Evolutionary conservation across 2,113 vertebrate genomes (phyloP), one percentile per base, ranked within the genome.

Genomic region (Cepphus grylle): DNA sequence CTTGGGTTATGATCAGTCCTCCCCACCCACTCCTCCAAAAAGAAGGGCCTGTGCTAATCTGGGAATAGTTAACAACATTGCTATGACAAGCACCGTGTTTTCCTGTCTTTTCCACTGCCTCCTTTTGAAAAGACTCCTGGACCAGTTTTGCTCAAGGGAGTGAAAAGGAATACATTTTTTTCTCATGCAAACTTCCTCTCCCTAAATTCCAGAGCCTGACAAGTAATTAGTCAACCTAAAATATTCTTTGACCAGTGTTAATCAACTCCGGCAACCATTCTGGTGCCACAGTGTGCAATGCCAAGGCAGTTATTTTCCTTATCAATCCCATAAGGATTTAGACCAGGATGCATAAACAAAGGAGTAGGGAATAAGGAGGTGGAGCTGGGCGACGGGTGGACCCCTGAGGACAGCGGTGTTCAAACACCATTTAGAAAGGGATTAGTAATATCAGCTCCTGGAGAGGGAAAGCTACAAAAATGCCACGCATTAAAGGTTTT

Each of bases 371-470:
- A 92, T 62, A 92, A 94, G 74, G 78, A 90, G 90, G 93, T 74
- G 86, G 88, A 90, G 67, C 74, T 93, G 81, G 50, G 83, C 94
- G 61, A 70, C 5, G 65, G 69, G 93, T 65, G 89, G 76, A 95
- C 86, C 87, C 82, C 90, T 92, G 81, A 86, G 88, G 88, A 91
- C 78, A 90, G 38, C 1, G 2, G 49, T 93, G 92, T 89, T 96
- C 79, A 91, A 93, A 94, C 88, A 94, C 66, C 45, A 47, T 97
- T 97, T 93, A 90, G 91, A 94, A 90, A 83, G 38, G 74, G 93
- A 96, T 97, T 97, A 96, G 47, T 63, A 82, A 5, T 94, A 93
- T 91, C 92, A 93, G 55, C 23, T 94, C 72, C 76, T 81, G 81
- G 52, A 90, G 80, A 58, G 32, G 43, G 72, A 96, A 96, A 90